Conservation (phyloP, 1,140 invertebrate genomes). For the Hydropsyche tenuis region DNA sequence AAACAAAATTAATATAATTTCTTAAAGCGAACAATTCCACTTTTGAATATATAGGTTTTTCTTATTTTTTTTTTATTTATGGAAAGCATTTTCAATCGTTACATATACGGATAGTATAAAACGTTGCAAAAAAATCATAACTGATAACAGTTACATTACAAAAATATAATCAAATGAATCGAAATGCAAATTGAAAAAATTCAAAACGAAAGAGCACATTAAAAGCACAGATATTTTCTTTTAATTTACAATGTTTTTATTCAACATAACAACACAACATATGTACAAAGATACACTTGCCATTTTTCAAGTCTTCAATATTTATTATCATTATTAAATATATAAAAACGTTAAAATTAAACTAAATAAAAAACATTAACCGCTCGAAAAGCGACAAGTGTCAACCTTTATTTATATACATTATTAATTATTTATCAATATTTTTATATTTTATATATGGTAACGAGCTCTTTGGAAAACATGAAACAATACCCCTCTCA, state of each 20-base stretch:
- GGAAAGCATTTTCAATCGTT: neutral
- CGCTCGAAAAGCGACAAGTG: neutral
- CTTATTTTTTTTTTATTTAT: neutral
- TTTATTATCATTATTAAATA: neutral
- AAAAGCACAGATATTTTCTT: no score
- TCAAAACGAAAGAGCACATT: neutral
- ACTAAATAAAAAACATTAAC: neutral
- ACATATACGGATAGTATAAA: conserved; percentile 1
- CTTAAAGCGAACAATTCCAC: conserved; percentile 21
- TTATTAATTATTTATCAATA: conserved; percentile 16
- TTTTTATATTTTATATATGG: conserved; percentile 8
- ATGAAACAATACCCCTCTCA: neutral
- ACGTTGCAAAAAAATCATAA: neutral
- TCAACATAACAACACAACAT: no score
- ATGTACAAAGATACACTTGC: no score
- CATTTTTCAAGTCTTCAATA: neutral
- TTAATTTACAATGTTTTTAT: no score
- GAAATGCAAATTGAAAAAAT: neutral
- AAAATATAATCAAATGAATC: neutral
- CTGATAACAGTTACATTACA: no score
- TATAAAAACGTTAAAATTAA: neutral
- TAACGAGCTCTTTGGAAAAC: conserved; percentile 22
- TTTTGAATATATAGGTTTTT: neutral
- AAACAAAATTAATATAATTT: conserved; percentile 19
- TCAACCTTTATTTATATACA: conserved; percentile 3